These are phyloP conservation scores for Paradoxurus hermaphroditus DNA, from an alignment of 2,113 vertebrate species.

Conservation along the genomic window DNA sequence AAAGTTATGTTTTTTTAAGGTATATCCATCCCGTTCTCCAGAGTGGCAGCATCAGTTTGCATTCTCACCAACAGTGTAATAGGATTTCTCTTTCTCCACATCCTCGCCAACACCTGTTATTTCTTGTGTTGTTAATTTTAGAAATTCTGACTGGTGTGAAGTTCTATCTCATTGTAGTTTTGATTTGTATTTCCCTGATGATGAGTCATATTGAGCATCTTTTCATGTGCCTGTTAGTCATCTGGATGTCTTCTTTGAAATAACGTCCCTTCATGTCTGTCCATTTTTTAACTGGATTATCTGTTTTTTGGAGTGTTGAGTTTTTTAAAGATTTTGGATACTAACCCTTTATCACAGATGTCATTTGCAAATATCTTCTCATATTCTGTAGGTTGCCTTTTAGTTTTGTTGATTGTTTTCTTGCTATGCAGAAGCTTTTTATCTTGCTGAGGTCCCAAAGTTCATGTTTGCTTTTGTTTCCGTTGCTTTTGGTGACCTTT, in stretches of 20 bases:
- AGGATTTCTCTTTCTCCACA: not conserved
- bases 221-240: not conserved
- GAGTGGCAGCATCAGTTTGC: not conserved
- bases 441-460: not conserved
- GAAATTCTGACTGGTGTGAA: not conserved
- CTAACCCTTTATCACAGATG: not conserved
- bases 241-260: not conserved
- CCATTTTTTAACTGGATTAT: not conserved
- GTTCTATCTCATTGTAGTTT: not conserved
- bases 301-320: not conserved
- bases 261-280: not conserved
- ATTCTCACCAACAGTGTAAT: not conserved
- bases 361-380: not conserved
- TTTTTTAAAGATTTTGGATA: not conserved
- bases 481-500: not conserved
- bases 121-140: not conserved
- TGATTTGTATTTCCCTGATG: not conserved
- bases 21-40: not conserved
- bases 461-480: not conserved
- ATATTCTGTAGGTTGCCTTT: not conserved
- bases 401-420: not conserved
- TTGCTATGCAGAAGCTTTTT: not conserved
- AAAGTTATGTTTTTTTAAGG: not conserved
- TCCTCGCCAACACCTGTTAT: not conserved
- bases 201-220: not conserved